Conservation (phyloP, 2,888 invertebrate genomes). For the Horisme vitalbata region DNA sequence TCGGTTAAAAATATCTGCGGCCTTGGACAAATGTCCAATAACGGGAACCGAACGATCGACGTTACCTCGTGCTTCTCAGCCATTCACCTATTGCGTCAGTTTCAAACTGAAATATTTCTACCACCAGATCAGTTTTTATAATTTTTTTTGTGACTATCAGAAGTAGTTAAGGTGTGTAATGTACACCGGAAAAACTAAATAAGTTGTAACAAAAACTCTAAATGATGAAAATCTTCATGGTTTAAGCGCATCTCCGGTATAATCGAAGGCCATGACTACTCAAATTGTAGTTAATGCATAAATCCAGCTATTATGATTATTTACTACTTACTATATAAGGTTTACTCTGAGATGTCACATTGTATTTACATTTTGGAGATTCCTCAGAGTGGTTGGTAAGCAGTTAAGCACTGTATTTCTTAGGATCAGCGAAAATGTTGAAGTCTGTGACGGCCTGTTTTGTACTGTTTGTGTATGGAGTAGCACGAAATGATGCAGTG, state of each 20-base stretch:
- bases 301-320: slow-evolving; percentile 24
- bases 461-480: slow-evolving; percentile 19
- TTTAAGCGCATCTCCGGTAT: slow-evolving; percentile 37
- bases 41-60: too few relatives aligned
- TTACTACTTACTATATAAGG: slow-evolving; percentile 13
- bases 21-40: too few relatives aligned
- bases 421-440: slow-evolving; percentile 22
- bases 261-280: slow-evolving; percentile 37
- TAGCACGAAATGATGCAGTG: slow-evolving; percentile 33
- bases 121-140: too few relatives aligned
- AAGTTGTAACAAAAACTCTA: slow-evolving; percentile 21
- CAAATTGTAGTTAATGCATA: slow-evolving; percentile 31
- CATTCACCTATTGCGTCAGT: too few relatives aligned
- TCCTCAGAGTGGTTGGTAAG: neutral
- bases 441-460: slow-evolving; percentile 25
- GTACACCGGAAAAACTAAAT: slow-evolving; percentile 9
- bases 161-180: neutral
- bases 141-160: too few relatives aligned
- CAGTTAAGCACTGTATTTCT: neutral
- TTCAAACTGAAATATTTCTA: too few relatives aligned
- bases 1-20: too few relatives aligned
- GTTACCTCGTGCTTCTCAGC: too few relatives aligned
- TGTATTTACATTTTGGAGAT: slow-evolving; percentile 6
- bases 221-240: slow-evolving; percentile 21
- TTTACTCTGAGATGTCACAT: slow-evolving; percentile 1